phyloP scores from a whole-genome alignment of 2,113 vertebrate genomes.

The Oryctolagus cuniculus region mOryCun1.1 NC_091443.1:39890001-39890500 shows the following conservation, averaged over 20 bases:
- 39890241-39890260: neutral
- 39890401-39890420: conserved; percentile 36
- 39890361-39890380: conserved; percentile 49
- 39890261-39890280: conserved; percentile 22
- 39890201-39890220: neutral
- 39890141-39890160: neutral
- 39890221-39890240: neutral
- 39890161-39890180: neutral
- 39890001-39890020: neutral
- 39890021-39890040: conserved; percentile 40
- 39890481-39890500: conserved; percentile 49
- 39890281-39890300: neutral
- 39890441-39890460: conserved; percentile 16
- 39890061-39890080: neutral
- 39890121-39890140: neutral
- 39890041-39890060: neutral
- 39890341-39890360: conserved; percentile 51
- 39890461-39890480: neutral
- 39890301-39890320: neutral
- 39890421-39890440: conserved; percentile 23
- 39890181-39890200: conserved; percentile 38
- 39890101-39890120: neutral
- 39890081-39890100: neutral
- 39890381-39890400: conserved; percentile 58
- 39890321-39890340: conserved; percentile 24